Percentiles rank a stretch among this genome's conserved stretches.
These are phyloP conservation scores for Nycticorax nycticorax DNA, from an alignment of 2,113 vertebrate genomes.

Conservation along the genomic window DNA sequence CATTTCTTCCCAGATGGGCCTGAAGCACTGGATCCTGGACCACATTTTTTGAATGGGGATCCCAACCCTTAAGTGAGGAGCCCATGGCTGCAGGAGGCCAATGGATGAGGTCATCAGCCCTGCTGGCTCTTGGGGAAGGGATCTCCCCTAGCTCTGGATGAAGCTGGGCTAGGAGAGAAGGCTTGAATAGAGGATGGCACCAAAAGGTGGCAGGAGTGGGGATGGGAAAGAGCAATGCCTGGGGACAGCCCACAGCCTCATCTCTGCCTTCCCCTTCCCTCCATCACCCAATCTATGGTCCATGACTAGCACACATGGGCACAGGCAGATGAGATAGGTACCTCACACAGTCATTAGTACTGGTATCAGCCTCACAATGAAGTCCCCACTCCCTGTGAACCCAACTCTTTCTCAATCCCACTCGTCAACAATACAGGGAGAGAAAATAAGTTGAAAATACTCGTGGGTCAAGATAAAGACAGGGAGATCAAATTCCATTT, in stretches of 20 bases:
- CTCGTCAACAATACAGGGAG: neutral
- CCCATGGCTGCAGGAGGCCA: neutral
- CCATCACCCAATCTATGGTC: neutral
- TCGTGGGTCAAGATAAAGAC: neutral
- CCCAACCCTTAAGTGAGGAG: neutral
- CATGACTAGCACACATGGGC: neutral
- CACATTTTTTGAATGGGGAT: neutral
- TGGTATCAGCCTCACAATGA: too few relatives aligned
- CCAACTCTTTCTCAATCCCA: neutral
- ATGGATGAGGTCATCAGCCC: neutral
- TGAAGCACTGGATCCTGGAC: neutral
- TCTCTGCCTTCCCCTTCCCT: neutral
- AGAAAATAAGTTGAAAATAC: neutral
- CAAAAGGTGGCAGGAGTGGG: neutral
- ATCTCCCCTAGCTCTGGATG: too few relatives aligned
- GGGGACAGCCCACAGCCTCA: neutral
- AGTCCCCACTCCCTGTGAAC: too few relatives aligned
- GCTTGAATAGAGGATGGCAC: neutral
- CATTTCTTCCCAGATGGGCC: neutral
- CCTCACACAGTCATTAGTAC: neutral
- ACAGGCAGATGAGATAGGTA: neutral
- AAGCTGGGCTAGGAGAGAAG: neutral
- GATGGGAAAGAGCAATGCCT: neutral
- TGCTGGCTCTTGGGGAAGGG: neutral
- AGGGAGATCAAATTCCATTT: neutral